Evolutionary conservation across 2,797 vertebrate genomes (phyloP).

Genomic region (Hippopotamyrus pictus): DNA sequence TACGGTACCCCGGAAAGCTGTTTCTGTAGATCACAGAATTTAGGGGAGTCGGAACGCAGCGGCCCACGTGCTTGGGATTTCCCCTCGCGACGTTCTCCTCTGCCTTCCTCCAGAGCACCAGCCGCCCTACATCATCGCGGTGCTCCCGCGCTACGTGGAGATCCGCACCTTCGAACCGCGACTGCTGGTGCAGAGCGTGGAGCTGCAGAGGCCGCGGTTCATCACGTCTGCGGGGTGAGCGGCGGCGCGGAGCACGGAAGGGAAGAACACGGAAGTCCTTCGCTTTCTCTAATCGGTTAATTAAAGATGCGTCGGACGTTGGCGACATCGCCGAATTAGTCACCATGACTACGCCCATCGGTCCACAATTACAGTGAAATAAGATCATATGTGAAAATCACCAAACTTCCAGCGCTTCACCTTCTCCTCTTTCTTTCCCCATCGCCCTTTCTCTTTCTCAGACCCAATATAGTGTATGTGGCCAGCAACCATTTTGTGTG

Average conservation of each 20-base stretch:
- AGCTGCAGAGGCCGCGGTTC: constrained; percentile 92
- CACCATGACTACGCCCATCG: neutral
- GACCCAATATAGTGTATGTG: constrained; percentile 88
- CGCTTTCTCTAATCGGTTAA: neutral
- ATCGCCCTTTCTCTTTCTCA: constrained; percentile 39
- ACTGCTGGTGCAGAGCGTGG: constrained; percentile 92
- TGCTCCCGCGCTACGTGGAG: constrained; percentile 91
- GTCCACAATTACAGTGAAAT: neutral
- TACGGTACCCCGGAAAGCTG: neutral
- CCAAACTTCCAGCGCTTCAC: neutral
- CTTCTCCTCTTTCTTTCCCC: neutral
- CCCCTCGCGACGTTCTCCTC: neutral
- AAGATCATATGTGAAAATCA: neutral
- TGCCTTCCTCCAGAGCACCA: constrained; percentile 73
- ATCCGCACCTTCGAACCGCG: constrained; percentile 91
- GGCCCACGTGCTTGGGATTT: neutral
- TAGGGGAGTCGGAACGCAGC: neutral
- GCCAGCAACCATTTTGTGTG: constrained; percentile 99
- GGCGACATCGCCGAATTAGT: neutral
- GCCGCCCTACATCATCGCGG: constrained; percentile 94
- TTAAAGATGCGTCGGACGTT: neutral
- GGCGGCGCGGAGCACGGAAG: too few relatives aligned
- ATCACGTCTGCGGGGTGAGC: constrained; percentile 88
- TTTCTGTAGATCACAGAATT: neutral
- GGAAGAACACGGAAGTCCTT: neutral